A percentile compares a stretch with the other conserved stretches of the same genome.
Evolutionary conservation across 1,140 invertebrate genomes (phyloP).

Genomic region (Palaemon carinicauda): DNA sequence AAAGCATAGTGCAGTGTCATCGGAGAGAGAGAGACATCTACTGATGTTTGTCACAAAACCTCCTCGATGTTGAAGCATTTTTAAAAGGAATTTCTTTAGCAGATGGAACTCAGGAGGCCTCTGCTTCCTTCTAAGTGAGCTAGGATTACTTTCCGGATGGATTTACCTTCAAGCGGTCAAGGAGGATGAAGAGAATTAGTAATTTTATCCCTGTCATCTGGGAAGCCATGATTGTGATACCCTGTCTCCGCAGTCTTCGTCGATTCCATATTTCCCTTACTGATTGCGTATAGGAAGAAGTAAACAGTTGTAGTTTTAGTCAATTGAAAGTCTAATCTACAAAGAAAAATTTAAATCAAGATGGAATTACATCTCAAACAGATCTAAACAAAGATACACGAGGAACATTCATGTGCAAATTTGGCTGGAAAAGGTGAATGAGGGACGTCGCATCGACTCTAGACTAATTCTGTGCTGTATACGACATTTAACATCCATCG

Average conservation of each 20-base stretch:
- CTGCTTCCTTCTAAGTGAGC: too few species aligned
- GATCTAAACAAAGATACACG: not conserved
- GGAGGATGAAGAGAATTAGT: not conserved
- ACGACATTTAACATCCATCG: constrained; percentile 75
- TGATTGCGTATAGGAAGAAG: not conserved
- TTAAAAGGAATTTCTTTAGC: too few species aligned
- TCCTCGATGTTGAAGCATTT: too few species aligned
- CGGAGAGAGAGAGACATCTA: too few species aligned
- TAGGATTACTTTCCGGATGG: too few species aligned
- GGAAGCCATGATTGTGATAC: not conserved
- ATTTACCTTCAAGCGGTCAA: not conserved
- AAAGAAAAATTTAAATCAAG: too few species aligned
- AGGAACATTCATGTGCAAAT: not conserved
- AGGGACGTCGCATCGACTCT: not conserved
- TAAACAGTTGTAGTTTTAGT: too few species aligned
- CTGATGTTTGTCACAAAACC: too few species aligned
- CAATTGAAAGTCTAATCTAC: not conserved
- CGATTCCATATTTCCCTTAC: not conserved
- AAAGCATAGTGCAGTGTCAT: too few species aligned
- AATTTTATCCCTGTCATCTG: not conserved
- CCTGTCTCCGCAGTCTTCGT: not conserved
- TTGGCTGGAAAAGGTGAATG: not conserved
- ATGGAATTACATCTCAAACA: not conserved
- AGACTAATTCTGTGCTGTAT: not conserved
- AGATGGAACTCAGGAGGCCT: too few species aligned